These are phyloP conservation scores for Sebastes hubbsi DNA, from an alignment of 2,797 vertebrate genomes.

Conservation along the genomic window DNA sequence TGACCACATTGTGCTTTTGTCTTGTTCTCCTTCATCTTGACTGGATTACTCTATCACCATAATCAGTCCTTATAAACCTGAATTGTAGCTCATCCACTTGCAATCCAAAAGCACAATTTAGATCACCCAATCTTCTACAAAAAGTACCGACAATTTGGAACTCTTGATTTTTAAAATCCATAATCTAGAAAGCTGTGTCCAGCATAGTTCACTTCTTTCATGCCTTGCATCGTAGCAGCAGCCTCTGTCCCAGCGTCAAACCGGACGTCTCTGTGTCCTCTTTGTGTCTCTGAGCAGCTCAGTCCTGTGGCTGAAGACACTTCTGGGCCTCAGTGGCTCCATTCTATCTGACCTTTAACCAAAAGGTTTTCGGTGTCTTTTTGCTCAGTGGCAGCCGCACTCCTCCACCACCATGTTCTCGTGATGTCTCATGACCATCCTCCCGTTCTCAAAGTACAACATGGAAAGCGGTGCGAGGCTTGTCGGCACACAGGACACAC, in stretches of 20 bases:
- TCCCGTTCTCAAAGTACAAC: constrained; percentile 88
- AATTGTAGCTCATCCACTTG: background rate
- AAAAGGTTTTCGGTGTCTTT: background rate
- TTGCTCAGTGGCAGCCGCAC: constrained; percentile 88
- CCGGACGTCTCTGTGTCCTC: constrained; percentile 11
- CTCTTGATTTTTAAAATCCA: background rate
- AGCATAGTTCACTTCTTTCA: background rate
- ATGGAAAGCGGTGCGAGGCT: constrained; percentile 87
- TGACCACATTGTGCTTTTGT: background rate
- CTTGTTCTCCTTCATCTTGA: background rate
- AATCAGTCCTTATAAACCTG: background rate
- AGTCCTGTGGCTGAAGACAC: background rate
- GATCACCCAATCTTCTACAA: background rate
- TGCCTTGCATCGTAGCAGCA: background rate
- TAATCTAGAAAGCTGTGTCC: background rate
- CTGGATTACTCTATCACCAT: background rate
- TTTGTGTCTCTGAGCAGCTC: background rate
- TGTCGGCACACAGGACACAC: constrained; percentile 85
- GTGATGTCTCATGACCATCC: constrained; percentile 85
- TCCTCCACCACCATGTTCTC: constrained; percentile 90
- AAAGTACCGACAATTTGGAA: background rate
- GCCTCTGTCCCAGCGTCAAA: constrained; percentile 1
- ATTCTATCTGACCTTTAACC: background rate
- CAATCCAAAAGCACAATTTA: background rate
- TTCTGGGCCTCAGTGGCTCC: background rate